Conservation (phyloP, 2,888 invertebrate genomes). For the Limnephilus auricula region DNA sequence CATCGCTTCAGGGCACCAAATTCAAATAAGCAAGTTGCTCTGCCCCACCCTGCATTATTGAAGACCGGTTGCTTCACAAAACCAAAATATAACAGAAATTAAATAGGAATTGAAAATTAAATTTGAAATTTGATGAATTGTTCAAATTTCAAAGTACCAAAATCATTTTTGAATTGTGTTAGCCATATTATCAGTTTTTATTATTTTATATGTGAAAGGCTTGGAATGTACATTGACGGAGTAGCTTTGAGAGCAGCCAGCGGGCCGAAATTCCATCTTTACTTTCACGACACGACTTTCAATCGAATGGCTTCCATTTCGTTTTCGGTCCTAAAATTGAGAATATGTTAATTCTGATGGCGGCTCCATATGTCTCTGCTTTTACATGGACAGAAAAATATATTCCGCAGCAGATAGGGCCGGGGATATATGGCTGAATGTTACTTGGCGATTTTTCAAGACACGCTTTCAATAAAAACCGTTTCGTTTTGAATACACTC, state of each 20-base stretch:
- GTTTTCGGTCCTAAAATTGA: slow-evolving; percentile 50
- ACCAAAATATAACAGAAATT: too few relatives aligned
- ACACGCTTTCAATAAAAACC: slow-evolving; percentile 25
- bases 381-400: slow-evolving; percentile 47
- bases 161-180: too few relatives aligned
- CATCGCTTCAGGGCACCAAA: too few relatives aligned
- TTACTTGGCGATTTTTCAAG: slow-evolving; percentile 36
- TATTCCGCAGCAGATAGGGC: slow-evolving; percentile 36
- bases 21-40: too few relatives aligned
- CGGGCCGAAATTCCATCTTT: slow-evolving; percentile 23
- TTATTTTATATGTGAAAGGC: neutral
- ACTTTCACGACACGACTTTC: slow-evolving; percentile 55
- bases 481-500: slow-evolving; percentile 28
- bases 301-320: slow-evolving; percentile 58
- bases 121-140: too few relatives aligned
- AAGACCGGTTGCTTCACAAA: too few relatives aligned
- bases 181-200: neutral
- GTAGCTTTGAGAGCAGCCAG: neutral
- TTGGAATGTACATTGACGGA: neutral
- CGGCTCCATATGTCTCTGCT: slow-evolving; percentile 59
- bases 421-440: slow-evolving; percentile 27
- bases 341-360: slow-evolving; percentile 63
- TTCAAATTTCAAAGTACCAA: too few relatives aligned
- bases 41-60: too few relatives aligned
- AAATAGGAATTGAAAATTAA: too few relatives aligned